phyloP scores from a whole-genome alignment of 2,888 invertebrate genomes.

The Tipula unca region DNA sequence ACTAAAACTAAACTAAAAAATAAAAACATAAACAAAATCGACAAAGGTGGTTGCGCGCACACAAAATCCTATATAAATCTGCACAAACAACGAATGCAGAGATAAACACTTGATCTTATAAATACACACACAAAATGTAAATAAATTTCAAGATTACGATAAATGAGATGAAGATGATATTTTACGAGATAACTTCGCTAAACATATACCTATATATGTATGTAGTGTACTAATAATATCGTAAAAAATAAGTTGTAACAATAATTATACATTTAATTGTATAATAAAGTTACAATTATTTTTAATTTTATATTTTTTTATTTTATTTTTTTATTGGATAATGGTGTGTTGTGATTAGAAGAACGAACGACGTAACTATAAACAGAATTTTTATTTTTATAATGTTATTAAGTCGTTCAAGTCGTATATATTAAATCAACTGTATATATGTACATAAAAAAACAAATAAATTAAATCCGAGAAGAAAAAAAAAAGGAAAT shows the following conservation, averaged over 20 bases:
- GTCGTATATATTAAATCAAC: neutral
- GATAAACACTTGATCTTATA: neutral
- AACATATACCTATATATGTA: too few relatives aligned
- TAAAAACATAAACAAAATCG: neutral
- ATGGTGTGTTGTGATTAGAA: neutral
- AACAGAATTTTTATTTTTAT: neutral
- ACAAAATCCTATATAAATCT: neutral
- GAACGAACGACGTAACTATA: neutral
- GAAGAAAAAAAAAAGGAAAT: neutral
- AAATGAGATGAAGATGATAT: conserved; percentile 8
- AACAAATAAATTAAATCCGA: neutral
- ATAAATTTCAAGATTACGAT: neutral
- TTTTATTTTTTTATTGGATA: neutral
- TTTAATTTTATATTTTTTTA: too few relatives aligned
- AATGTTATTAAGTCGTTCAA: neutral
- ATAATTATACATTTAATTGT: neutral
- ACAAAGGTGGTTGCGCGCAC: neutral
- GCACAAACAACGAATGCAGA: neutral
- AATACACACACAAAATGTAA: neutral
- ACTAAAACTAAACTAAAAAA: neutral
- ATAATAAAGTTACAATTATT: conserved; percentile 14
- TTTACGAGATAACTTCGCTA: neutral
- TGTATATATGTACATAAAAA: neutral
- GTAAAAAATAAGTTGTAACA: conserved; percentile 1
- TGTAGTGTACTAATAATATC: neutral